These are phyloP conservation scores for Sebastiscus albofasciatus DNA, from an alignment of 2,797 vertebrate genomes.

Conservation along the genomic window DNA sequence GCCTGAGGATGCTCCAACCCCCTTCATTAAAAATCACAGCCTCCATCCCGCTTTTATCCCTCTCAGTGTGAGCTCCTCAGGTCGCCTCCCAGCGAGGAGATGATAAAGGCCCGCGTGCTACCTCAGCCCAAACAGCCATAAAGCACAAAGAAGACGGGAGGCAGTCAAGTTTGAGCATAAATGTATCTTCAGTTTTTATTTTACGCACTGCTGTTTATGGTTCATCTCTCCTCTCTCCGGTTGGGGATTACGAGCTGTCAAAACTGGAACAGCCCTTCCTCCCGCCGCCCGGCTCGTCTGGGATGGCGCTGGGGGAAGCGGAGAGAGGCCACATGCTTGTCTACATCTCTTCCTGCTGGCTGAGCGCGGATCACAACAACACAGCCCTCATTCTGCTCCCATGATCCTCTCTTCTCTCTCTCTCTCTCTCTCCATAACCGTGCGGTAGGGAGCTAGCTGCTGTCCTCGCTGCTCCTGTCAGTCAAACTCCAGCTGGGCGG, in stretches of 20 bases:
- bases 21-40: slow-evolving; percentile 47
- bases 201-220: neutral
- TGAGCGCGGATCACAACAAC: slow-evolving; percentile 48
- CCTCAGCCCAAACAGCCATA: neutral
- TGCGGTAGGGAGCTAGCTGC: neutral
- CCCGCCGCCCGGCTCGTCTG: neutral
- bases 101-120: neutral
- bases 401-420: neutral
- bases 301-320: neutral
- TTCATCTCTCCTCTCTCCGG: neutral
- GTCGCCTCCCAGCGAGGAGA: neutral
- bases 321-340: slow-evolving; percentile 29
- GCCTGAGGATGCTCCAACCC: slow-evolving; percentile 33
- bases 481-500: slow-evolving; percentile 34
- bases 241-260: slow-evolving; percentile 36
- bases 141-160: neutral
- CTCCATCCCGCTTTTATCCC: slow-evolving; percentile 14
- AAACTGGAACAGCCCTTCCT: slow-evolving; percentile 24
- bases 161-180: neutral
- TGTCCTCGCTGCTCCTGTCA: slow-evolving; percentile 27
- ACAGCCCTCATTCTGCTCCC: slow-evolving; percentile 4
- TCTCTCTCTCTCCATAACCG: neutral
- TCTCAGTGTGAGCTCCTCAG: slow-evolving; percentile 15
- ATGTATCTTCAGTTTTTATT: neutral
- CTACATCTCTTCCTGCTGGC: slow-evolving; percentile 40